Evolutionary conservation across 2,797 vertebrate species (phyloP).

Genomic region (Brachymystax lenok): DNA sequence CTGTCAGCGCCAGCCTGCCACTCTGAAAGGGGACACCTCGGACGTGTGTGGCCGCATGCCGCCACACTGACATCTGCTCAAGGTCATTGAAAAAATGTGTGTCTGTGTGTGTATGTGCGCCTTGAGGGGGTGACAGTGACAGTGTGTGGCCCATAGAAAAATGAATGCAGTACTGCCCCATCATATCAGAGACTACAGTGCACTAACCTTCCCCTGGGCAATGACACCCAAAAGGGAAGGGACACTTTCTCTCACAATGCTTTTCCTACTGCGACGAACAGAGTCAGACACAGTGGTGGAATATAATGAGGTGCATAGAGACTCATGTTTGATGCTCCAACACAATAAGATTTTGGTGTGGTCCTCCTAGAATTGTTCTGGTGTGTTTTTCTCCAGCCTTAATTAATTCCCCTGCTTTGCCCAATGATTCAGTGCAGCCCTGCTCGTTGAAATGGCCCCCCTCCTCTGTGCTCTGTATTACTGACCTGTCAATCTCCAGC

Average conservation of each 20-base stretch:
- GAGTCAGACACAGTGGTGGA: neutral
- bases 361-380: too few relatives aligned
- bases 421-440: neutral
- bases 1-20: neutral
- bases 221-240: too few relatives aligned
- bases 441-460: neutral
- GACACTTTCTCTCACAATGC: neutral
- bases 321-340: too few relatives aligned
- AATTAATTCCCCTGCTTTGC: neutral
- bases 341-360: too few relatives aligned
- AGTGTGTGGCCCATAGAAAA: slow-evolving; percentile 3
- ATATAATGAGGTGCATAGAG: neutral
- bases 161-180: neutral
- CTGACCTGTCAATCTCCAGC: slow-evolving; percentile 89
- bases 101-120: slow-evolving; percentile 2
- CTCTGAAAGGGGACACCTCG: slow-evolving; percentile 1
- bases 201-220: neutral
- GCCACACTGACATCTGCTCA: neutral
- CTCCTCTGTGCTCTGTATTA: slow-evolving; percentile 54
- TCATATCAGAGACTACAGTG: neutral
- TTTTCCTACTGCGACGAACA: neutral
- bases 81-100: slow-evolving; percentile 11
- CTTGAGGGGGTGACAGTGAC: neutral
- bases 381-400: too few relatives aligned
- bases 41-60: neutral